Evolutionary conservation across 2,113 vertebrate species (phyloP).

Genomic region (Aspiorhynchus laticeps): DNA sequence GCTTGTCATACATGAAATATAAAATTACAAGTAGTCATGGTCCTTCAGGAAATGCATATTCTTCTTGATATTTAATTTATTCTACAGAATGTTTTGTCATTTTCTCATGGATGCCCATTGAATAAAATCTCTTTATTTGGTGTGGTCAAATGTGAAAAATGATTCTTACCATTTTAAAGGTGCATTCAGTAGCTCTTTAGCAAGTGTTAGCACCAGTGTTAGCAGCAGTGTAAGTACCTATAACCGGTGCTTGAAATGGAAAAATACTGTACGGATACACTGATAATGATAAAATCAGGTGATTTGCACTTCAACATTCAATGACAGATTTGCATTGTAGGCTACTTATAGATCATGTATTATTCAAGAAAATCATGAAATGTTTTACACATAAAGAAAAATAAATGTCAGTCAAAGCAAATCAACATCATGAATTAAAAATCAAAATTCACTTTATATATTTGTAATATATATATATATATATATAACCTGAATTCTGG

Average conservation of each 20-base stretch:
- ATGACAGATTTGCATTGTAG: not conserved
- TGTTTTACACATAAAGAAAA: not conserved
- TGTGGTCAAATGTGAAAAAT: not conserved
- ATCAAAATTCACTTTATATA: not conserved
- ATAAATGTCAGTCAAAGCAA: not conserved
- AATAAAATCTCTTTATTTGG: conserved; percentile 24
- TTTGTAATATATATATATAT: not conserved
- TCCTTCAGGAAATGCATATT: not conserved
- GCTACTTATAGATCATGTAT: not conserved
- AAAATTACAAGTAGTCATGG: not conserved
- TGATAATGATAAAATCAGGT: not conserved
- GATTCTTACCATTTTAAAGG: not conserved
- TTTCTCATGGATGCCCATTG: not conserved
- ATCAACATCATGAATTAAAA: not conserved
- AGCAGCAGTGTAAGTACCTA: not conserved
- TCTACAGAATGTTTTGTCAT: not conserved
- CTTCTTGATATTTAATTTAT: conserved; percentile 15
- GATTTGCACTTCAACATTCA: not conserved
- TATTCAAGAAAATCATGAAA: not conserved
- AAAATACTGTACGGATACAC: not conserved
- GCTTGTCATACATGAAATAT: not conserved
- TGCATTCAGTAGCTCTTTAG: not conserved
- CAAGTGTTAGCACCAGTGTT: not conserved
- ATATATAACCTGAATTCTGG: too few species aligned
- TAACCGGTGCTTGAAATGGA: not conserved